These are phyloP conservation scores for Coleophora flavipennella DNA, from an alignment of 2,888 invertebrate species.

Conservation along the genomic window DNA sequence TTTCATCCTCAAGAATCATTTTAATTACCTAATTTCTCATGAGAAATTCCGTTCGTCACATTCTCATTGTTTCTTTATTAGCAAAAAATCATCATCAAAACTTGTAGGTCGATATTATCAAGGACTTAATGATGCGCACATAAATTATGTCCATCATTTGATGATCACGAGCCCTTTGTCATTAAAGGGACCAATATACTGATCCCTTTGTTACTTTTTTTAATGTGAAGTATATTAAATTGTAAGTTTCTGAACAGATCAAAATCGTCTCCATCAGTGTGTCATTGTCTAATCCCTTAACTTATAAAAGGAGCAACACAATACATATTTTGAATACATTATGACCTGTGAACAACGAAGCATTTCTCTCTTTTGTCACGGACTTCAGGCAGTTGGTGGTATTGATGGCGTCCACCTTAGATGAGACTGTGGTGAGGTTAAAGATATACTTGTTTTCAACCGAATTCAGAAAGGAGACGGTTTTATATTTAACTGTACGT, in stretches of 20 bases:
- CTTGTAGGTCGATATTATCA: slow-evolving; percentile 43
- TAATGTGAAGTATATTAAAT: slow-evolving; percentile 31
- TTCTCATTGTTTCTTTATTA: no score
- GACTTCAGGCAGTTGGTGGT: slow-evolving; percentile 24
- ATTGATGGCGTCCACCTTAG: no score
- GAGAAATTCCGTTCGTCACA: not conserved
- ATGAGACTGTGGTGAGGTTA: no score
- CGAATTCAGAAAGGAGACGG: no score
- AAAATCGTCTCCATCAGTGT: slow-evolving; percentile 38
- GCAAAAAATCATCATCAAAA: slow-evolving; percentile 27
- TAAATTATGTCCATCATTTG: slow-evolving; percentile 44
- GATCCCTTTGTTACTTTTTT: slow-evolving; percentile 25
- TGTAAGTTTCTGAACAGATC: slow-evolving; percentile 25
- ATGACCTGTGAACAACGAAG: slow-evolving; percentile 52
- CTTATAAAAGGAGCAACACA: slow-evolving; percentile 45
- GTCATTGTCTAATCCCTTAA: slow-evolving; percentile 49
- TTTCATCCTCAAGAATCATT: no score
- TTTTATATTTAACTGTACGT: no score
- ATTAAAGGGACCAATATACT: slow-evolving; percentile 35
- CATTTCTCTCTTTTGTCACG: slow-evolving; percentile 34
- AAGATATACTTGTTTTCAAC: no score
- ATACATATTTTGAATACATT: slow-evolving; percentile 67
- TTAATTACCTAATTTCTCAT: no score
- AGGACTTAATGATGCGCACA: slow-evolving; percentile 53
- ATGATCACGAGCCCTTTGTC: slow-evolving; percentile 22